Evolutionary conservation across 2,113 vertebrate species (phyloP), one percentile per base, ranked within the genome.

Genomic region (Erythrocercus mccallii): DNA sequence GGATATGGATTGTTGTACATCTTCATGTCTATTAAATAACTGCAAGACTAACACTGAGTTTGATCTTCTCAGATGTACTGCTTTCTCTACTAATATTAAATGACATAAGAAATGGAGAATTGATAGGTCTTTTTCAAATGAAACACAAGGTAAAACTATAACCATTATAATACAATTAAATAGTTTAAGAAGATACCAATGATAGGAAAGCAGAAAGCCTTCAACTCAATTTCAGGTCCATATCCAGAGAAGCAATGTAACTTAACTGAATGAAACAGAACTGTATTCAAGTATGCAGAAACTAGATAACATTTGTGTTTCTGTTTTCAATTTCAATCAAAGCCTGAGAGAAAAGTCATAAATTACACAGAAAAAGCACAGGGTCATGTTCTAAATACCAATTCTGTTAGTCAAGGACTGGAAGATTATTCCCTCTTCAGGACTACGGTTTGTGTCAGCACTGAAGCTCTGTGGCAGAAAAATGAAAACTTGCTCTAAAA

Each of bases 61-160:
- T 79, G 88, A 71, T 58, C 47, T 89, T 90, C 96, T 76, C 90
- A 84, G 54, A 66, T 62, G 28, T 71, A 38, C 85, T 48, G 47
- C 69, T 85, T 69, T 72, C 33, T 62, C 69, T 90, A 94, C 97
- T 97, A 97, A 98, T 91, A 84, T 42, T 94, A 96, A 96, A 90
- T 96, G 93, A 78, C 69, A 37, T 33, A 58, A 78, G 70, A 86
- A 70, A 71, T 84, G 37, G 12, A 82, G 40, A 28, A 62, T 51
- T 71, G 38, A 22, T 71, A 56, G 37, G 62, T 16, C 48, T 42
- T 74, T 56, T 71, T 72, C 65, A 80, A 38, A 76, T 61, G 23
- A 81, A 91, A 61, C n/a, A 35, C 15, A 12, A 79, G 31, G n/a
- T 45, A 33, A 64, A 92, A 68, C 66, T 48, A 7, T 72, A 61